phyloP scores from a whole-genome alignment of 2,888 invertebrate genomes.

The Hirtodrosophila histrioides region DNA sequence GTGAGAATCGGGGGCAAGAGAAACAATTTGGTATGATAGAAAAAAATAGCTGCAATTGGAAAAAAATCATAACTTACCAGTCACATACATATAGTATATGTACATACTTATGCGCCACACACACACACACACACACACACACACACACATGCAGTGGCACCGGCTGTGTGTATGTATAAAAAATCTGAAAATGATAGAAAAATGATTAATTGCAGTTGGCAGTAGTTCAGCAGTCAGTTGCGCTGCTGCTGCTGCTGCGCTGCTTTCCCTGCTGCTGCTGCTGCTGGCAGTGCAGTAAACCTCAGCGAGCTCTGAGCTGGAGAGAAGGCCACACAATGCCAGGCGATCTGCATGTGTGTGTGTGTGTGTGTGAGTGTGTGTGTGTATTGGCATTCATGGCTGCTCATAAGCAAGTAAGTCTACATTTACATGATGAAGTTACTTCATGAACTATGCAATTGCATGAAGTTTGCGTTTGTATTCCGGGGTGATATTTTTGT shows the following conservation, averaged over 20 bases:
- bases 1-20: constrained; percentile 6
- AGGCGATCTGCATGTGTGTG: constrained; percentile 26
- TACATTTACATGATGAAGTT: too few species aligned
- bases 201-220: constrained; percentile 82
- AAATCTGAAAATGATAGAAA: constrained; percentile 82
- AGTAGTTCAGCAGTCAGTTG: constrained; percentile 78
- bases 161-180: constrained; percentile 62
- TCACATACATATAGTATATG: constrained; percentile 26
- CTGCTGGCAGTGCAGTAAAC: constrained; percentile 49
- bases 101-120: constrained; percentile 9
- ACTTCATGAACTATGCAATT: too few species aligned
- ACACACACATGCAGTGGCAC: constrained; percentile 24
- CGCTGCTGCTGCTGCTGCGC: constrained; percentile 46
- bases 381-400: constrained; percentile 50
- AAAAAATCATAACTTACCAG: constrained; percentile 62
- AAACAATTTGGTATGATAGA: constrained; percentile 33
- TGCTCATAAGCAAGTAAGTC: constrained; percentile 6
- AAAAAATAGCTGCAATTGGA: constrained; percentile 16
- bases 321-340: constrained; percentile 42
- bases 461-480: too few species aligned
- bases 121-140: constrained; percentile 12
- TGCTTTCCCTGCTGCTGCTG: constrained; percentile 37
- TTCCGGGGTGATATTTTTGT: too few species aligned
- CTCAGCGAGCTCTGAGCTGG: constrained; percentile 46
- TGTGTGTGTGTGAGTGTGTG: constrained; percentile 32